These are phyloP conservation scores for Microcebus tavaratra DNA, from an alignment of 2,113 vertebrate genomes.

Conservation along the genomic window DNA sequence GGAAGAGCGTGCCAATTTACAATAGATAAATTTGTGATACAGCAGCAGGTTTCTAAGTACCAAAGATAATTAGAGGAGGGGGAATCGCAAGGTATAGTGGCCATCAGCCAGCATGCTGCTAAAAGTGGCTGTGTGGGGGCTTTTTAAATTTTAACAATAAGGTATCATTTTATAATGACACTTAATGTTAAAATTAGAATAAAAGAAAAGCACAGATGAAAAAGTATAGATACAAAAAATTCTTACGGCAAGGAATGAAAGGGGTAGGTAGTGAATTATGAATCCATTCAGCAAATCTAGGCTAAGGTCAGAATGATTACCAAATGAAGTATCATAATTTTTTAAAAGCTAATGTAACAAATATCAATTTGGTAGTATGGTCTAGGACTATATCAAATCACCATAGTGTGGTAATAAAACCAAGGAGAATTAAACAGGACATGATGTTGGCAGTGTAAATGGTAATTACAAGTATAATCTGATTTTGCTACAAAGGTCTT, in stretches of 20 bases:
- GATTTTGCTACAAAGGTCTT: background rate
- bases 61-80: background rate
- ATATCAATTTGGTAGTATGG: background rate
- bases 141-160: background rate
- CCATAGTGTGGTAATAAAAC: background rate
- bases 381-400: background rate
- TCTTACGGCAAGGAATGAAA: background rate
- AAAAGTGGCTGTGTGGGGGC: background rate
- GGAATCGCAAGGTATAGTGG: background rate
- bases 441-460: background rate
- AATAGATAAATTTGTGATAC: background rate
- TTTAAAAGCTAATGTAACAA: background rate
- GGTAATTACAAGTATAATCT: background rate
- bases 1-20: background rate
- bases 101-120: background rate
- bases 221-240: conserved; percentile 9
- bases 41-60: background rate
- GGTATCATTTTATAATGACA: background rate
- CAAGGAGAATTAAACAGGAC: background rate
- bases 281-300: conserved; percentile 4
- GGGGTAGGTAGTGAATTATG: background rate
- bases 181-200: conserved; percentile 8
- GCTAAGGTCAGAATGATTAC: background rate
- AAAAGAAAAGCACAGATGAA: background rate
- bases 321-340: background rate